Evolutionary conservation across 2,888 invertebrate genomes (phyloP), one percentile per base, ranked within the genome.

Genomic region (Zygothrica quintamaculata): DNA sequence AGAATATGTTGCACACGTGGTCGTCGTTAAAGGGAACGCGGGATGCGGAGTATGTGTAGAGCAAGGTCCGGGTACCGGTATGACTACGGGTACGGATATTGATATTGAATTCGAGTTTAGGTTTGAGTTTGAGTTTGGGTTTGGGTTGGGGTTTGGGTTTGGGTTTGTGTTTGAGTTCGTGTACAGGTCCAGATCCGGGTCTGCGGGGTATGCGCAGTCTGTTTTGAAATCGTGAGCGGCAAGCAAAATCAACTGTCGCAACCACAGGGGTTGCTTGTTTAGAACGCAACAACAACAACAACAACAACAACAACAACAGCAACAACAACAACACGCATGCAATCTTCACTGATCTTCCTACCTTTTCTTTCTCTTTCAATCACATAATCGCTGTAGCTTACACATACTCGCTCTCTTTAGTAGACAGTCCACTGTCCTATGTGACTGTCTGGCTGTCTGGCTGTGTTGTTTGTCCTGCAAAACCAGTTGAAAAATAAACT

Each of bases 1-100:
- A 56, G 75, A 87, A 82, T 84, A 65, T 82, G 82, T 77, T 86
- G 67, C 87, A 86, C 82, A 82, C 82, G 82, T 82, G 82, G 84
- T 77, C 44, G 64, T 1, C 26, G 22, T 22, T 31, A 9, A 22
- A 22, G 18, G 18, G 29, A 29, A 29, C 29, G 11, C 39, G 18
- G 39, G 39, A 15, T 18, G 16, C 36, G 34, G 22, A 18, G 16
- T 34, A 34, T 9, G 13, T 11, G 12, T 34, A 2, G 34, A n/a
- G n/a, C 9, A 3, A 6, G 9, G 13, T 34, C 34, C 11, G 31
- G 8, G 16, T 15, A 7, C n/a, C n/a, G n/a, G n/a, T n/a, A n/a
- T n/a, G n/a, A n/a, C n/a, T n/a, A n/a, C n/a, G n/a, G n/a, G n/a
- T n/a, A n/a, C n/a, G n/a, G n/a, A n/a, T n/a, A n/a, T n/a, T n/a